Base-by-base conservation (phyloP, 2,888 invertebrate species). In the Ypsolopha scabrella region DNA sequence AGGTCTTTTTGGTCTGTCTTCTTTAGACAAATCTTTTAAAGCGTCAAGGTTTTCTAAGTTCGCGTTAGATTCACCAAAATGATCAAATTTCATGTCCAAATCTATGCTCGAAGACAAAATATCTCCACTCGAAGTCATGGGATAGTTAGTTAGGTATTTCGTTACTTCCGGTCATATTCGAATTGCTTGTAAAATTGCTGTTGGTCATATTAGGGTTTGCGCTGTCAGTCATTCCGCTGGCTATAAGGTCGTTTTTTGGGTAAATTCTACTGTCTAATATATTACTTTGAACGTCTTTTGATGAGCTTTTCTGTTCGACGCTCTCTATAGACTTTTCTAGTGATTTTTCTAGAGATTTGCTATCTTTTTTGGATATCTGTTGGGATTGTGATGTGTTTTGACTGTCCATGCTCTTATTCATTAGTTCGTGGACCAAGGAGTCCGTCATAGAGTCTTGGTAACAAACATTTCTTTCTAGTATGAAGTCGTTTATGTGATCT, bases 11-110 rank as follows among this genome's bases (percentile, higher is more conserved):
- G 54, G 53, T 9, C 54, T 60, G 6, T 67, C 65, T 2, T 72
- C 68, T 54, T 65, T 69, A 43, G 59, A 66, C 7, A 49, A 34
- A 10, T 50, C 47, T 45, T 54, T 55, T 7, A 66, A 59, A 37
- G 72, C 73, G 56, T 71, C 76, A 3, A 70, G 53, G 34, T 73
- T 70, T 11, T 82, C 83, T 33, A 79, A 54, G 59, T 78, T 77
- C 0, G 75, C 72, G 0, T 74, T 72, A 0, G 82, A 80, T 59
- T 89, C 88, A 0, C 90, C 90, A 57, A 90, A 90, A 64, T 90
- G 89, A 61, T 90, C 90, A 56, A 90, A 90, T 60, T 90, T 90
- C 68, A 90, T 90, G 59, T 90, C 90, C 49, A 90, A 71, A 62
- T 86, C 83, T 45, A 80, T 74, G 52, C 86, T 87, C 0, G 81